phyloP scores from a whole-genome alignment of 2,888 invertebrate genomes.

The Drosophila peninsularis region DNA sequence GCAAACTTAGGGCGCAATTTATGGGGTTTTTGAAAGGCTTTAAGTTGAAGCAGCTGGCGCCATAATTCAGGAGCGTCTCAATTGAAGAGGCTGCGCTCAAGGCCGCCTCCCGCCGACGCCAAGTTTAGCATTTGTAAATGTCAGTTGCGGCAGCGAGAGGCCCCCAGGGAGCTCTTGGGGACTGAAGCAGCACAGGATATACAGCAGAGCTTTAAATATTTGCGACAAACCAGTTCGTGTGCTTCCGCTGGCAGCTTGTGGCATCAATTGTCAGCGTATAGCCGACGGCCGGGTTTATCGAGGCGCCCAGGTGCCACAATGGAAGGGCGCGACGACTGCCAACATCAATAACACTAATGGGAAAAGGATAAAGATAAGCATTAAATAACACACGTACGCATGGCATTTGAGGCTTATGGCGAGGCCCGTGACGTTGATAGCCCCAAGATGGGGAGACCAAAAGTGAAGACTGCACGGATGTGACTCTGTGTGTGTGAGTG shows the following conservation, averaged over 20 bases:
- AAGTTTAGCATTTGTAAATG: slow-evolving; percentile 55
- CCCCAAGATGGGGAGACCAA: slow-evolving; percentile 21
- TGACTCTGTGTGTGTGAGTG: background rate
- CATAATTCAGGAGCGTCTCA: slow-evolving; percentile 44
- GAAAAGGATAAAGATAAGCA: slow-evolving; percentile 82
- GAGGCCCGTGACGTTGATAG: slow-evolving; percentile 54
- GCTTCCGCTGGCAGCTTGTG: slow-evolving; percentile 44
- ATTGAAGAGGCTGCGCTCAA: slow-evolving; percentile 48
- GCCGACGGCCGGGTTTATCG: slow-evolving; percentile 70
- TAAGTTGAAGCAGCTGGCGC: slow-evolving; percentile 38
- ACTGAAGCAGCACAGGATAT: slow-evolving; percentile 27
- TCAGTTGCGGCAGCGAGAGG: slow-evolving; percentile 27
- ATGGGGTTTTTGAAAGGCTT: slow-evolving; percentile 28
- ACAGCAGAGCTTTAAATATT: slow-evolving; percentile 65
- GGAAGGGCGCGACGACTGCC: slow-evolving; percentile 51
- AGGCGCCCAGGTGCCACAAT: slow-evolving; percentile 34
- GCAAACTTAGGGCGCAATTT: slow-evolving; percentile 25
- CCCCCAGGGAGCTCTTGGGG: slow-evolving; percentile 41
- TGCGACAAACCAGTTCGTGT: slow-evolving; percentile 46
- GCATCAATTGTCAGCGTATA: slow-evolving; percentile 79
- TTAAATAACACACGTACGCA: slow-evolving; percentile 78
- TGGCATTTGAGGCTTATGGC: slow-evolving; percentile 58
- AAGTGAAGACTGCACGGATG: slow-evolving; percentile 35
- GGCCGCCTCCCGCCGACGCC: slow-evolving; percentile 33
- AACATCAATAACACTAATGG: slow-evolving; percentile 82